Evolutionary conservation across 2,888 invertebrate species (phyloP), one percentile per base, ranked within the genome.

Genomic region (Drosophila falleni): DNA sequence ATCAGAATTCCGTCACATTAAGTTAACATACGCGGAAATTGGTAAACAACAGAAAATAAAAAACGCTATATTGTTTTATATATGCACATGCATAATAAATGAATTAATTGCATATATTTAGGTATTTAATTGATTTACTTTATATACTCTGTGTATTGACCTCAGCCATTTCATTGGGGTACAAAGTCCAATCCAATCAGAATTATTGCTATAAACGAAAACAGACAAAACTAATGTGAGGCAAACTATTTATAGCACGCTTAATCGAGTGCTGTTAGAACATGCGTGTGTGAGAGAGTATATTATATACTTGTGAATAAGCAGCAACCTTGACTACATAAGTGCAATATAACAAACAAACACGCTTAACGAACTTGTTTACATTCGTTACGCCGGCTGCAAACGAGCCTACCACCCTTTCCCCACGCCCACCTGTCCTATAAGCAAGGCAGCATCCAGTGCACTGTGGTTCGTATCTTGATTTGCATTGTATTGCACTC

Each of bases 281-380:
- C 53, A 35, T 33, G 19, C 44, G 26, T 41, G 5, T 26, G 37
- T 19, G 16, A 42, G 44, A 23, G 44, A 31, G 47, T 53, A 31
- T 42, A 23, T 29, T 29, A 37, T 29, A 47, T 44, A 37, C 16
- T 29, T 59, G 16, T 44, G 44, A 26, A 60, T 46, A 46, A 33
- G n/a, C 44, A 47, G 68, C 66, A 88, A 72, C 85, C 89, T 89
- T 81, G 87, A 78, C 55, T 81, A 66, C 23, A 23, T 23, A 23
- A 78, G 70, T 84, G 85, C 76, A 84, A 65, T 74, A 60, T 64
- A 70, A 77, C 74, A 76, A 71, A 69, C 51, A 71, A 44, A 51
- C 56, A 51, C 56, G 67, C 71, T 78, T 87, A 87, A 89, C 80
- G 88, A 87, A 88, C 88, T 89, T 86, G 85, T 89, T 86, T 89